Base-by-base conservation (phyloP, 2,888 invertebrate genomes). In the Apamea epomidion region DNA sequence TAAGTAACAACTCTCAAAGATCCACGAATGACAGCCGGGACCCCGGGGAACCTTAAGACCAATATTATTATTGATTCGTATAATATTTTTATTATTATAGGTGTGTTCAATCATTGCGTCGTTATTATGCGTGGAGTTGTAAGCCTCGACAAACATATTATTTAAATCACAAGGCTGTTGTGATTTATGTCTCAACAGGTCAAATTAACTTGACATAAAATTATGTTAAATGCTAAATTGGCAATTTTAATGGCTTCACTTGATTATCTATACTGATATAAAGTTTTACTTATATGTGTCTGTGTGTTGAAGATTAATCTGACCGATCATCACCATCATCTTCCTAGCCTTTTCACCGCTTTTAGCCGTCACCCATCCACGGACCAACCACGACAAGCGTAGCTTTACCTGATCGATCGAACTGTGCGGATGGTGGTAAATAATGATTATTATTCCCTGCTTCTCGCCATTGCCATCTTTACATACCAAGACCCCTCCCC, bases 151-250 rank as follows among this genome's bases (percentile, higher is more conserved):
- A 64, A 74, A 82, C 48, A 79, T 85, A 76, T 73, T 81, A 82
- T 85, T 80, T 81, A 80, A 85, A 83, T 89, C 75, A 85, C 82
- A 86, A 87, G 86, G 86, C 68, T 74, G 6, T 4, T 0, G 16
- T 81, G 81, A 87, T 87, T 84, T 81, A 87, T 78, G 16, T 12
- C 14, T 16, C 32, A 74, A 60, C 32, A 48, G 85, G 65, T 84
- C 79, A 83, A 87, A 89, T 89, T 87, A 88, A 82, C 62, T 83
- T 65, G 67, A 80, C 74, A 82, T 87, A 81, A 85, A 88, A 84
- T 90, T 90, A 88, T 85, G 80, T 65, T 78, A 81, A 89, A 78
- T 51, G 29, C 58, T 25, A 67, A 75, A 72, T 86, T 74, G 69
- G 75, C 74, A 45, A 54, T 78, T 86, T 80, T 84, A 82, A 86